Conservation (phyloP, 2,797 vertebrate genomes). For the Dallia pectoralis region DNA sequence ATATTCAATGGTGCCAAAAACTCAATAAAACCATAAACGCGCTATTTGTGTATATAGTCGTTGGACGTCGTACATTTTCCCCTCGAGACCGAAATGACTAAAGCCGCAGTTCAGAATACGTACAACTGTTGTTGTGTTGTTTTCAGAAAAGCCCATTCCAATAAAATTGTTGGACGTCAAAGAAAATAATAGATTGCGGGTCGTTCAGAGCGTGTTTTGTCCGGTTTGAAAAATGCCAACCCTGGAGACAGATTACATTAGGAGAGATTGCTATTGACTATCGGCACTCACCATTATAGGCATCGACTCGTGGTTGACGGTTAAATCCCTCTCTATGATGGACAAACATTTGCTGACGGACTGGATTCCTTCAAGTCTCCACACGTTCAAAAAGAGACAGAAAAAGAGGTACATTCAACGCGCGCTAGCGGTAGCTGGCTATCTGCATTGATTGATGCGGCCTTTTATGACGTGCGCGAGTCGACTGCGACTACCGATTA, state of each 20-base stretch:
- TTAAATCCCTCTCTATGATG: conserved; percentile 25
- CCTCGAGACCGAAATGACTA: too few species aligned
- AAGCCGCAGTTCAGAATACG: not conserved
- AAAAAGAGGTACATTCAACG: conserved; percentile 33
- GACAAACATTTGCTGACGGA: conserved; percentile 59
- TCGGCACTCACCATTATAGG: conserved; percentile 64
- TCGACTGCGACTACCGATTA: conserved; percentile 60
- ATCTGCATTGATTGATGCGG: conserved; percentile 60
- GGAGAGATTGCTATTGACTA: conserved; percentile 57
- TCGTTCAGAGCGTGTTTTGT: not conserved
- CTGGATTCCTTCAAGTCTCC: conserved; percentile 48
- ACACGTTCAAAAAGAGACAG: conserved; percentile 50
- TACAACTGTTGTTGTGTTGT: not conserved
- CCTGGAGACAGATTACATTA: not conserved
- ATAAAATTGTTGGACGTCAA: not conserved
- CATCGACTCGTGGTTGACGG: conserved; percentile 52
- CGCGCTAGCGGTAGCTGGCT: not conserved
- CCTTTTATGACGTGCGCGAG: conserved; percentile 53
- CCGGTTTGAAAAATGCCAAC: not conserved
- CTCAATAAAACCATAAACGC: not conserved
- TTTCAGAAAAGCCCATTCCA: not conserved
- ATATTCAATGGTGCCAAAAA: not conserved
- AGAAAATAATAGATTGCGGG: not conserved
- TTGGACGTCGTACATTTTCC: not conserved
- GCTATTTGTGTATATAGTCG: not conserved